Evolutionary conservation across 2,888 invertebrate species (phyloP), one percentile per base, ranked within the genome.

Genomic region (Horisme vitalbata): DNA sequence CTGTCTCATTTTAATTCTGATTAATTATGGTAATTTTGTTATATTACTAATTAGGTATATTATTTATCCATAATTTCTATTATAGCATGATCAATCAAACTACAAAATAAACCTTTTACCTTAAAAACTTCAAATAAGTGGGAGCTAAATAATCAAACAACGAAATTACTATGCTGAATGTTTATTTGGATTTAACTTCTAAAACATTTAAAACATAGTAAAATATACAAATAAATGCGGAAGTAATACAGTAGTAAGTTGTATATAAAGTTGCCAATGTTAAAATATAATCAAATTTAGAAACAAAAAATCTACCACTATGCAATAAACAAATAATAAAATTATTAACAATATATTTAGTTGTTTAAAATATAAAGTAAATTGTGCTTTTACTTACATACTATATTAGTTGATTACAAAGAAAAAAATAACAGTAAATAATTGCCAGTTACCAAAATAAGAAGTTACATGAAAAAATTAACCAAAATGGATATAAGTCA

Each of bases 131-230:
- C n/a, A n/a, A n/a, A n/a, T n/a, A n/a, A n/a, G n/a, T n/a, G n/a
- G n/a, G n/a, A n/a, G n/a, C 7, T 0, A 14, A 24, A 38, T 15
- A 31, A 41, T 37, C 3, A 57, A 50, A 49, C 36, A 15, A 39
- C 5, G 66, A 61, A 44, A 21, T 23, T 81, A 84, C 87, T 88
- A 88, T 87, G 87, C 80, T 76, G 84, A 87, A 87, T 87, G 88
- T 89, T 88, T 89, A 88, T 88, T 89, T 85, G 84, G 82, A 83
- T 83, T 77, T 69, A 83, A 83, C 81, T 69, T 83, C 84, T 85
- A 87, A 85, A 86, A 87, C 83, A 85, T 84, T 65, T 69, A 80
- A 80, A 87, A 88, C 86, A 85, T 78, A 84, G 83, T 84, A 85
- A 83, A 86, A 79, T 78, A 82, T 79, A 82, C 78, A 88, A 86